Percentiles rank a stretch among this genome's conserved stretches.
phyloP scores from a whole-genome alignment of 2,888 invertebrate genomes.

The Clivina fossor region DNA sequence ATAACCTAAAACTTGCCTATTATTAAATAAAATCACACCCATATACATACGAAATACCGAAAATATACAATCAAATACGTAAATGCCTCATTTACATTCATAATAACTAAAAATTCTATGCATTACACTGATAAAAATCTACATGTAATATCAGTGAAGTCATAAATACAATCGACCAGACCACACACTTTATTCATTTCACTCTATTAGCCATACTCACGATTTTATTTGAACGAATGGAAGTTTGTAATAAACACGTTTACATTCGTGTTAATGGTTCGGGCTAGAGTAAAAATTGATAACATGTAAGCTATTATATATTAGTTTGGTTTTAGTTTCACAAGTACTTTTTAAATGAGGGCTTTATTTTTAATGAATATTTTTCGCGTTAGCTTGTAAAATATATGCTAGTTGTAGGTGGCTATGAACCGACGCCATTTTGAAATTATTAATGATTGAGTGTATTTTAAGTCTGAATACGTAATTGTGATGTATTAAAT shows the following conservation, averaged over 20 bases:
- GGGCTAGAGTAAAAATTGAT: conserved; percentile 31
- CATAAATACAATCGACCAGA: conserved; percentile 40
- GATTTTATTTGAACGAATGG: conserved; percentile 2
- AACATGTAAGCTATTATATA: no score
- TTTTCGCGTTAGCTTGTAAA: no score
- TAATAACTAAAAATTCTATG: conserved; percentile 51
- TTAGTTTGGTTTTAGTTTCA: conserved; percentile 27
- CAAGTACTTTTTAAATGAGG: conserved; percentile 32
- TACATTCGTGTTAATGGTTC: conserved; percentile 40
- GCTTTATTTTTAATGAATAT: conserved; percentile 17
- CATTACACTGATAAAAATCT: conserved; percentile 50
- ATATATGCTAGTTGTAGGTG: no score
- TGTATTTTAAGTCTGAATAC: no score
- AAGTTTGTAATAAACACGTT: conserved; percentile 39
- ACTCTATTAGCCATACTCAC: no score
- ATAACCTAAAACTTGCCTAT: conserved; percentile 13
- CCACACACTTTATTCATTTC: neutral
- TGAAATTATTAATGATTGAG: no score
- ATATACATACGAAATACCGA: conserved; percentile 5
- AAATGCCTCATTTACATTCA: conserved; percentile 51
- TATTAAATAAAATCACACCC: conserved; percentile 48
- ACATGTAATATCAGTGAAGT: conserved; percentile 47
- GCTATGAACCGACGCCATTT: no score
- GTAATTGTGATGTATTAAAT: no score
- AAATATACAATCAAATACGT: conserved; percentile 47